Evolutionary conservation across 1,140 invertebrate species (phyloP), one percentile per base, ranked within the genome.

Genomic region (Riptortus pedestris): DNA sequence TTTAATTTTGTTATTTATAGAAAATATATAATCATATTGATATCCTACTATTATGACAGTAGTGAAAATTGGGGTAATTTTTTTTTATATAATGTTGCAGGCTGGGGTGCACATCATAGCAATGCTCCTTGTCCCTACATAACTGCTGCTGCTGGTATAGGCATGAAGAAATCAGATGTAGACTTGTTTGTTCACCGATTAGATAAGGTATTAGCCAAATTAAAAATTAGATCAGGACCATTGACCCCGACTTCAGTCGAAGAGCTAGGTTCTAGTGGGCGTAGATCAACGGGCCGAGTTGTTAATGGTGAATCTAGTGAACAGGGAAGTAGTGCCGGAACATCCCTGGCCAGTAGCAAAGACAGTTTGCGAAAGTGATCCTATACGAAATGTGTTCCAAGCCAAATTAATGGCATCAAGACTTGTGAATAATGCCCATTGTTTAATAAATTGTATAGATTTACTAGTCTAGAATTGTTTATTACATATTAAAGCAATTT

Each of bases 71-170:
- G n/a, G n/a, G n/a, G n/a, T n/a, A n/a, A n/a, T n/a, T n/a, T n/a
- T 24, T 51, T 20, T 5, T 14, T 67, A 45, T 66, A 47, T 24
- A 47, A 66, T 62, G 60, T 69, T 51, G 63, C 64, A 77, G 84
- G 84, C 31, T 88, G 85, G 83, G 85, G 86, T 51, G 79, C 83
- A 24, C 85, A 87, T 72, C 78, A 77, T 65, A 78, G 80, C 69
- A 78, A 77, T 68, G 85, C 84, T 71, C 79, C 80, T 27, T 74
- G 76, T 61, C 76, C 82, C 20, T 88, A 88, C 71, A 74, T 88
- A 48, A 88, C 86, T 20, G 85, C 83, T 51, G 85, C 86, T 20
- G 85, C 85, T 16, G 78, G 83, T 22, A 76, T 88, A 60, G 86
- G 86, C n/a, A 85, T 87, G 77, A 80, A 79, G 43, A 78, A 78